phyloP scores from a whole-genome alignment of 1,140 invertebrate genomes.

The Cydia strobilella region DNA sequence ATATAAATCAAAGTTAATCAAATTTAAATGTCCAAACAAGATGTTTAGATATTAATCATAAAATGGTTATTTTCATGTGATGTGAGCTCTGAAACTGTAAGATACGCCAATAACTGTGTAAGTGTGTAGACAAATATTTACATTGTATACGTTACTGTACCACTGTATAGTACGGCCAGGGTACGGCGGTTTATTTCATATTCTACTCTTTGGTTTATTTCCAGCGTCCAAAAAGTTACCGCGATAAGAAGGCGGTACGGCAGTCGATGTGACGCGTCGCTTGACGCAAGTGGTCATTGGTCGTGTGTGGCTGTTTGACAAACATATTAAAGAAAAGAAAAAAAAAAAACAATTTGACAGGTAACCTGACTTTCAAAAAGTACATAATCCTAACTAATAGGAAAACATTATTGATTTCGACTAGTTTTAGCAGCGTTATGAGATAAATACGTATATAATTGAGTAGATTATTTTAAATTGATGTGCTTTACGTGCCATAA shows the following conservation, averaged over 20 bases:
- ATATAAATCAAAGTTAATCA: not conserved
- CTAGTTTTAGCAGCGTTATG: conserved; percentile 30
- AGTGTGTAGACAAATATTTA: conserved; percentile 20
- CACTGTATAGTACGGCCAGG: conserved; percentile 44
- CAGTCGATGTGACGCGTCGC: conserved; percentile 35
- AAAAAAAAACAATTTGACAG: conserved; percentile 56
- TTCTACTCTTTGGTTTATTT: no score
- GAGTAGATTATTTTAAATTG: not conserved
- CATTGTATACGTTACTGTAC: conserved; percentile 21
- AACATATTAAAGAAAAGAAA: conserved; percentile 42
- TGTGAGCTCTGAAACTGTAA: not conserved
- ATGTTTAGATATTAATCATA: not conserved
- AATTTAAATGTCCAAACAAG: no score
- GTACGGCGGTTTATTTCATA: no score
- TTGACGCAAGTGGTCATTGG: conserved; percentile 34
- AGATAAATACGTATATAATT: conserved; percentile 20
- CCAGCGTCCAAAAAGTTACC: conserved; percentile 26
- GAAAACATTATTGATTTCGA: conserved; percentile 34
- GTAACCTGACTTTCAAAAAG: conserved; percentile 45
- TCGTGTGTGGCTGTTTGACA: conserved; percentile 31
- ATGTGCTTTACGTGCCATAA: conserved; percentile 27
- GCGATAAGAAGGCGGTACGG: conserved; percentile 33
- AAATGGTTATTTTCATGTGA: not conserved
- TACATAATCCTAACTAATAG: conserved; percentile 19
- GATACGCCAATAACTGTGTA: not conserved